Percentiles rank a stretch among this genome's conserved stretches.
phyloP scores from a whole-genome alignment of 2,888 invertebrate genomes.

The Dolichopus griseipennis region DNA sequence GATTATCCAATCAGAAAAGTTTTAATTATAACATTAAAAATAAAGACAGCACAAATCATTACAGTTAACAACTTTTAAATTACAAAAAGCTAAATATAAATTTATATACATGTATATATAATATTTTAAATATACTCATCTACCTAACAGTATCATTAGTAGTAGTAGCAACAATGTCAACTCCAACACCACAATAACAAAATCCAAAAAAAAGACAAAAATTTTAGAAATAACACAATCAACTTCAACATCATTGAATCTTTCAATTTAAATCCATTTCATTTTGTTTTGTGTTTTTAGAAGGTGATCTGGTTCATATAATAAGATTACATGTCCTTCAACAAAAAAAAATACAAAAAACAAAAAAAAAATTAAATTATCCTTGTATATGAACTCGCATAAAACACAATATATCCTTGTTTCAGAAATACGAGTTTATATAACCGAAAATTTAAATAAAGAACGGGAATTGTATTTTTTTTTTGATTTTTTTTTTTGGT shows the following conservation, averaged over 20 bases:
- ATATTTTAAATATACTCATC: no score
- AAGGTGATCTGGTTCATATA: background rate
- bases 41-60: background rate
- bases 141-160: no score
- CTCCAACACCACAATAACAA: no score
- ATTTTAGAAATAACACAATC: background rate
- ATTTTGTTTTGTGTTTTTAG: background rate
- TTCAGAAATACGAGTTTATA: background rate
- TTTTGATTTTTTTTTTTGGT: background rate
- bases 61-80: no score
- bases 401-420: background rate
- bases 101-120: no score
- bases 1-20: background rate
- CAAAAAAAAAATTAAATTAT: no score
- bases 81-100: no score
- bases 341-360: background rate
- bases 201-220: no score
- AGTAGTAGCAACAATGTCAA: no score
- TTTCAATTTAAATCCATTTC: conserved; percentile 1
- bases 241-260: background rate
- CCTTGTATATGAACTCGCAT: no score
- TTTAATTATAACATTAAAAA: background rate
- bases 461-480: background rate
- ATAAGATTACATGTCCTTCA: background rate
- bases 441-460: background rate